A percentile compares a stretch with the other conserved stretches of the same genome.
Conservation (phyloP, 2,797 vertebrate genomes). For the Synanceia verrucosa region DNA sequence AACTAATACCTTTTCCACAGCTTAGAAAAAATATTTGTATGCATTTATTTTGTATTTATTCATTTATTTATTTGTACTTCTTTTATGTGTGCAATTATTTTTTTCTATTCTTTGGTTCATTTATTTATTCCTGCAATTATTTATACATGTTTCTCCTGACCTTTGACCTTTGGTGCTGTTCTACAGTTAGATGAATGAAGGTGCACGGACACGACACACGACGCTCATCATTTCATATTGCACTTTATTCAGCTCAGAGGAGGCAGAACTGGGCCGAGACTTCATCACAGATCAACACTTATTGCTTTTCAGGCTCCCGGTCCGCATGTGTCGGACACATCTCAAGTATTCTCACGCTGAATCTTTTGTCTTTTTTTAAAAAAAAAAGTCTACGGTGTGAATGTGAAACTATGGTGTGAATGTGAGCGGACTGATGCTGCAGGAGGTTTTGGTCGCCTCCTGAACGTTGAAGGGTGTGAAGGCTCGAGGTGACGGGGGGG, state of each 20-base stretch:
- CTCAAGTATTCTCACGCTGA: conserved; percentile 40
- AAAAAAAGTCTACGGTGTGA: background rate
- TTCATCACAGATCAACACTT: conserved; percentile 71
- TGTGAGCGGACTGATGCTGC: conserved; percentile 26
- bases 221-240: conserved; percentile 77
- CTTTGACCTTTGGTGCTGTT: no score
- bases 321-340: conserved; percentile 9
- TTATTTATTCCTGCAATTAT: no score
- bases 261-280: conserved; percentile 49
- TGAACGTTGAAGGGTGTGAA: background rate
- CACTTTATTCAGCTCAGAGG: conserved; percentile 83
- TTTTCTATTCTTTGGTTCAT: no score
- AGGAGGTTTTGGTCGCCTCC: conserved; percentile 46
- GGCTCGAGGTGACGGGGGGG: background rate
- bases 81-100: no score
- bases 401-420: background rate
- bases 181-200: background rate
- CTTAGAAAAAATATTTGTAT: background rate
- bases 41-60: no score
- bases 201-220: conserved; percentile 3
- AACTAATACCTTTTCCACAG: background rate
- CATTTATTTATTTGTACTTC: no score
- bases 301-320: conserved; percentile 74
- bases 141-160: no score
- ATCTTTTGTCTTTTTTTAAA: conserved; percentile 6